Evolutionary conservation across 2,888 invertebrate genomes (phyloP).

Genomic region (Agrilus cyanescens): DNA sequence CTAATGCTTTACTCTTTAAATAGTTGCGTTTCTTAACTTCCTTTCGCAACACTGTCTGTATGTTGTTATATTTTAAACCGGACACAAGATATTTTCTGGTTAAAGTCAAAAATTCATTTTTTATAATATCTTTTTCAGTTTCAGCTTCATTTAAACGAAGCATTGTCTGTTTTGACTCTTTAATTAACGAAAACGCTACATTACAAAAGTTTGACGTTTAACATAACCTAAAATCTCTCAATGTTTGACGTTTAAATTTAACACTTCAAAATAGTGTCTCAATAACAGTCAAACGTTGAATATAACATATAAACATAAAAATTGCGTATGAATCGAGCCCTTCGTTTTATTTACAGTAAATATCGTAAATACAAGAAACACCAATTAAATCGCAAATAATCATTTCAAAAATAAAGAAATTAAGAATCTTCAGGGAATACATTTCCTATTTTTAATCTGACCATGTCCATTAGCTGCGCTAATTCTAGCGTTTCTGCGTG

Average conservation of each 20-base stretch:
- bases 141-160: slow-evolving; percentile 19
- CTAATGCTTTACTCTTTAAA: slow-evolving; percentile 1
- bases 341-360: background rate
- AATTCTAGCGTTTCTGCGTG: slow-evolving; percentile 57
- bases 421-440: too few relatives aligned
- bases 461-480: slow-evolving; percentile 55
- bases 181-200: background rate
- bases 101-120: slow-evolving; percentile 1
- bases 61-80: background rate
- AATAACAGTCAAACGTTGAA: too few relatives aligned
- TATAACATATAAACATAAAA: too few relatives aligned
- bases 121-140: too few relatives aligned
- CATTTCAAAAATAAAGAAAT: slow-evolving; percentile 23
- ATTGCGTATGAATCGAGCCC: background rate
- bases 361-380: background rate
- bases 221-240: too few relatives aligned
- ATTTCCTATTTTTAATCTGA: too few relatives aligned
- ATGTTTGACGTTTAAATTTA: too few relatives aligned
- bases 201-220: too few relatives aligned
- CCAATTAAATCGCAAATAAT: background rate
- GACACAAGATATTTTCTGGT: background rate
- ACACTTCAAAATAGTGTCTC: too few relatives aligned
- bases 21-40: background rate
- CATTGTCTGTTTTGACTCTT: slow-evolving; percentile 18
- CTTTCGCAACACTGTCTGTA: background rate